A percentile compares a stretch with the other conserved stretches of the same genome.
Evolutionary conservation across 2,888 invertebrate genomes (phyloP).

Genomic region (Phyllotreta cruciferae): DNA sequence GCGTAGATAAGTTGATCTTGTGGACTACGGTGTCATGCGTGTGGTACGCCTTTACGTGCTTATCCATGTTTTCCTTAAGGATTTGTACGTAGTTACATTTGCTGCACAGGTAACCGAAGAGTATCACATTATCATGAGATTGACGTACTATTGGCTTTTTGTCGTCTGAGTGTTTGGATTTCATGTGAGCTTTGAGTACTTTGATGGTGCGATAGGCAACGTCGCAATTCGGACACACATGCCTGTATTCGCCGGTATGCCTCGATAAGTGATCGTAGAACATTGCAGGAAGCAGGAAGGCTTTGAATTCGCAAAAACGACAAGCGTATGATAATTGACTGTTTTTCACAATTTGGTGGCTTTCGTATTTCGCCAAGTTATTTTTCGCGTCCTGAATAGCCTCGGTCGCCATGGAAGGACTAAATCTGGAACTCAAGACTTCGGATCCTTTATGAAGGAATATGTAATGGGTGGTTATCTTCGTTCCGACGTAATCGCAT

Average conservation of each 20-base stretch:
- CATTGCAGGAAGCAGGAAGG: conserved; percentile 46
- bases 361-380: conserved; percentile 45
- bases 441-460: conserved; percentile 70
- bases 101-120: conserved; percentile 67
- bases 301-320: conserved; percentile 53
- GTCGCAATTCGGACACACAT: conserved; percentile 69
- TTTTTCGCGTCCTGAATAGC: conserved; percentile 62
- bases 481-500: conserved; percentile 66
- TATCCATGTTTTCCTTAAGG: conserved; percentile 66
- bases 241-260: conserved; percentile 82
- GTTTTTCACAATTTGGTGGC: conserved; percentile 15
- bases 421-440: conserved; percentile 69
- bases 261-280: conserved; percentile 77
- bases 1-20: conserved; percentile 54
- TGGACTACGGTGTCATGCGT: conserved; percentile 60
- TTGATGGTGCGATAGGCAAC: conserved; percentile 49
- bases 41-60: conserved; percentile 69
- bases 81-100: conserved; percentile 79
- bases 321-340: conserved; percentile 49
- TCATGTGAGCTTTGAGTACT: conserved; percentile 48
- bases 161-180: conserved; percentile 43
- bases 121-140: conserved; percentile 33
- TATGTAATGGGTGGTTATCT: conserved; percentile 73
- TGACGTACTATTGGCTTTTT: conserved; percentile 35
- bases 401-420: conserved; percentile 62